A percentile compares a stretch with the other conserved stretches of the same genome.
Conservation (phyloP, 2,113 vertebrate genomes). For the Anhinga rufa region DNA sequence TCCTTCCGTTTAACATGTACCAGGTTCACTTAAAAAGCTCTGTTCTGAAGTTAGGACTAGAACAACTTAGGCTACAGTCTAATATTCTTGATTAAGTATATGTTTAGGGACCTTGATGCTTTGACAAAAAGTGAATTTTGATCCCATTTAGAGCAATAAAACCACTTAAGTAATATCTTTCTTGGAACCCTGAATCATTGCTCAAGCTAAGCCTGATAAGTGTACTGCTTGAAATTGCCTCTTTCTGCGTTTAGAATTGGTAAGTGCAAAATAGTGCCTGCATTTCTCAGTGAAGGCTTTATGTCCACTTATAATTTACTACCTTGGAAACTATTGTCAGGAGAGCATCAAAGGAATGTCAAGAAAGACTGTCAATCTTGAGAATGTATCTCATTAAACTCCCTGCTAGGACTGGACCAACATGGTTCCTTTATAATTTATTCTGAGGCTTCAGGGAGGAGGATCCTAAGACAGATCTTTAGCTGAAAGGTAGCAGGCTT, state of each 20-base stretch:
- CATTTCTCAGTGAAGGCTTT: slow-evolving; percentile 3
- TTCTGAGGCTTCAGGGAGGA: background rate
- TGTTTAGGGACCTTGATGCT: background rate
- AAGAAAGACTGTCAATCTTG: background rate
- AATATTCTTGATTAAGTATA: background rate
- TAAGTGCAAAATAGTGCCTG: background rate
- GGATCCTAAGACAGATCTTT: background rate
- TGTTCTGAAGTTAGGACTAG: background rate
- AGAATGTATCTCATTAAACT: background rate
- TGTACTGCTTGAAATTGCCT: background rate
- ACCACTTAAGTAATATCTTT: background rate
- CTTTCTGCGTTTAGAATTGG: background rate
- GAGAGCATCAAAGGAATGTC: background rate
- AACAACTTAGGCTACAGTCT: background rate
- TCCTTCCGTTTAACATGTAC: background rate
- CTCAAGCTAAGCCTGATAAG: background rate
- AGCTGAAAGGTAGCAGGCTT: background rate
- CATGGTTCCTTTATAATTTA: background rate
- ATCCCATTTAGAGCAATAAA: slow-evolving; percentile 12
- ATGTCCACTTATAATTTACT: slow-evolving; percentile 4
- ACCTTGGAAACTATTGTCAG: background rate
- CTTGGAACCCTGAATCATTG: slow-evolving; percentile 15
- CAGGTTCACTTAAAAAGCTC: background rate
- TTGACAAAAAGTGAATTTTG: slow-evolving; percentile 33
- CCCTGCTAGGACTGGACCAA: background rate